phyloP scores from a whole-genome alignment of 2,797 vertebrate genomes.

The Apogon talboti region DNA sequence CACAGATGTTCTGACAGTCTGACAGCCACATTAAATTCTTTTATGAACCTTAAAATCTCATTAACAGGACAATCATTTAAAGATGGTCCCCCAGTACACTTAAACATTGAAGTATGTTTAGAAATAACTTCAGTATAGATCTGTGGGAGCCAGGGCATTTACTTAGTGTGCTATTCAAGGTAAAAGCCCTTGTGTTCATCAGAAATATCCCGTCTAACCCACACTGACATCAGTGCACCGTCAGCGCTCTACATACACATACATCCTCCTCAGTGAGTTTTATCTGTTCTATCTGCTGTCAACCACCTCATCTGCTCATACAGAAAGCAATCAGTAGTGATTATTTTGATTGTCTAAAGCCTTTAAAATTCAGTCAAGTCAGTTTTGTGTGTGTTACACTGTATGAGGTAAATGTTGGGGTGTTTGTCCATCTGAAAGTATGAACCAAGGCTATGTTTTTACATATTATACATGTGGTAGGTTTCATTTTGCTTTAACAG shows the following conservation, averaged over 20 bases:
- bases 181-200: neutral
- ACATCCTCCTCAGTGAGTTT: neutral
- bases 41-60: too few species aligned
- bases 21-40: too few species aligned
- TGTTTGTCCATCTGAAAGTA: too few species aligned
- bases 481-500: too few species aligned
- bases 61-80: too few species aligned
- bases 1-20: too few species aligned
- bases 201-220: slow-evolving; percentile 27
- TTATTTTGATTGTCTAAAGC: slow-evolving; percentile 13
- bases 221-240: slow-evolving; percentile 7
- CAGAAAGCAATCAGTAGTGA: slow-evolving; percentile 5
- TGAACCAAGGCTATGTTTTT: too few species aligned
- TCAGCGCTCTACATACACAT: slow-evolving; percentile 30
- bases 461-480: too few species aligned
- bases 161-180: neutral
- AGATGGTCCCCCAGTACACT: too few species aligned
- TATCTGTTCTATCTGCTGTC: slow-evolving; percentile 15
- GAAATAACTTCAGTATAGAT: neutral
- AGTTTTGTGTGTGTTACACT: too few species aligned
- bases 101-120: too few species aligned
- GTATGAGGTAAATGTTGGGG: too few species aligned
- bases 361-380: neutral
- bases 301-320: slow-evolving; percentile 5
- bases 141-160: neutral